These are phyloP conservation scores for Sebastes taczanowskii DNA, from an alignment of 2,797 vertebrate genomes.

Conservation along the genomic window DNA sequence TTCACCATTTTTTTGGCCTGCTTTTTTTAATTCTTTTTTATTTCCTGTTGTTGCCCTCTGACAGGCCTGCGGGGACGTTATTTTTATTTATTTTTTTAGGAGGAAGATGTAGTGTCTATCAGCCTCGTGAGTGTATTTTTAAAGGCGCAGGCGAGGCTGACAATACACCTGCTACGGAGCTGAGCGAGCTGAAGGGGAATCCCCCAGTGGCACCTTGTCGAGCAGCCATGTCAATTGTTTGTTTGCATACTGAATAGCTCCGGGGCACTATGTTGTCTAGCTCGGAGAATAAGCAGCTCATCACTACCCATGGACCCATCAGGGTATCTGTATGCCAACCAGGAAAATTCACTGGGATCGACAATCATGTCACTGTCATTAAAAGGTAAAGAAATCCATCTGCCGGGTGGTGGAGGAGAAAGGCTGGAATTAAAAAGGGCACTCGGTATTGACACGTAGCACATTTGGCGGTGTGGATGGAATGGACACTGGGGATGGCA, in stretches of 20 bases:
- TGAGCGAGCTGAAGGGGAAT: conserved; percentile 66
- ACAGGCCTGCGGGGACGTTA: conserved; percentile 70
- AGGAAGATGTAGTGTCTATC: conserved; percentile 54
- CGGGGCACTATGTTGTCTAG: conserved; percentile 67
- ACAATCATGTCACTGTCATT: conserved; percentile 43
- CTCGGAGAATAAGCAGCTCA: conserved; percentile 66
- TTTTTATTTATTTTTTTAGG: conserved; percentile 34
- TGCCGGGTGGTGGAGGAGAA: neutral
- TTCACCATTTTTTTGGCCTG: conserved; percentile 12
- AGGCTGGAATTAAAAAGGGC: neutral
- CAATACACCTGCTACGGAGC: conserved; percentile 66
- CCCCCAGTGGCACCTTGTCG: conserved; percentile 74
- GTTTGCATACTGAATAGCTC: conserved; percentile 80
- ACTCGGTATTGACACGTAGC: neutral
- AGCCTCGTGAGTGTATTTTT: conserved; percentile 62
- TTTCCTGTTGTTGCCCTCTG: conserved; percentile 61
- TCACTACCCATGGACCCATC: conserved; percentile 59
- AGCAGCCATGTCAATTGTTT: conserved; percentile 81
- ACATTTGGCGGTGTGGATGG: neutral
- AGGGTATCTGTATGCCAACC: conserved; percentile 46
- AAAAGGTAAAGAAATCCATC: conserved; percentile 24
- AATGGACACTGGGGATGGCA: neutral
- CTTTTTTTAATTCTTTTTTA: conserved; percentile 15
- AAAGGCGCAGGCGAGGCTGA: conserved; percentile 65
- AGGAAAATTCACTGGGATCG: conserved; percentile 31